Evolutionary conservation across 2,888 invertebrate genomes (phyloP).

Genomic region (Pedicia rivosa): DNA sequence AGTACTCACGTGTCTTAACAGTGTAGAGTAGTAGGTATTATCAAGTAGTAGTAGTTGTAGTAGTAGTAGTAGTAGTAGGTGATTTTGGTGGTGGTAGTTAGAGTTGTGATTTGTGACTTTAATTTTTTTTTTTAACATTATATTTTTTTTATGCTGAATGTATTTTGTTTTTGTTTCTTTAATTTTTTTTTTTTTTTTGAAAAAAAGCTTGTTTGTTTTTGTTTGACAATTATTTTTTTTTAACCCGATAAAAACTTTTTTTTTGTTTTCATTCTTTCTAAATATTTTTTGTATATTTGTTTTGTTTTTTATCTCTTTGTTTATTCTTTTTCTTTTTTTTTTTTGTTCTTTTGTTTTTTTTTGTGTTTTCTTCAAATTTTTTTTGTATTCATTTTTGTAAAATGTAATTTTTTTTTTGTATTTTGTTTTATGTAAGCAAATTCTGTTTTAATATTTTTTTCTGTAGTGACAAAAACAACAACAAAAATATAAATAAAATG

Average conservation of each 20-base stretch:
- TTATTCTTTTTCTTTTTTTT: not conserved
- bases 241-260: not conserved
- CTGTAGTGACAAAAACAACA: too few species aligned
- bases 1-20: conserved; percentile 11
- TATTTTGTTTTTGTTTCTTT: not conserved
- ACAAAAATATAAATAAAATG: too few species aligned
- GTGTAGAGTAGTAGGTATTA: not conserved
- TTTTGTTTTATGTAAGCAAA: too few species aligned
- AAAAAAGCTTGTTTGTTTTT: not conserved
- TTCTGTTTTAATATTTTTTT: too few species aligned
- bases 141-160: conserved; percentile 10
- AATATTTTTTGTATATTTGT: conserved; percentile 2
- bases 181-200: not conserved
- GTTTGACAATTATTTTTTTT: not conserved
- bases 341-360: too few species aligned
- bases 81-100: conserved; percentile 7
- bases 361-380: too few species aligned
- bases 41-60: conserved; percentile 1
- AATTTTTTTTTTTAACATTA: conserved; percentile 10
- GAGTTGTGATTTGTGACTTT: conserved; percentile 8
- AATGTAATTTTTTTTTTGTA: too few species aligned
- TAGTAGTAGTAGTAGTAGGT: conserved; percentile 3
- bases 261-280: conserved; percentile 1
- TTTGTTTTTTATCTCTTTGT: conserved; percentile 1
- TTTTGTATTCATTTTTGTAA: too few species aligned